phyloP scores from a whole-genome alignment of 2,797 vertebrate species.

The Gymnothorax reevesii region DNA sequence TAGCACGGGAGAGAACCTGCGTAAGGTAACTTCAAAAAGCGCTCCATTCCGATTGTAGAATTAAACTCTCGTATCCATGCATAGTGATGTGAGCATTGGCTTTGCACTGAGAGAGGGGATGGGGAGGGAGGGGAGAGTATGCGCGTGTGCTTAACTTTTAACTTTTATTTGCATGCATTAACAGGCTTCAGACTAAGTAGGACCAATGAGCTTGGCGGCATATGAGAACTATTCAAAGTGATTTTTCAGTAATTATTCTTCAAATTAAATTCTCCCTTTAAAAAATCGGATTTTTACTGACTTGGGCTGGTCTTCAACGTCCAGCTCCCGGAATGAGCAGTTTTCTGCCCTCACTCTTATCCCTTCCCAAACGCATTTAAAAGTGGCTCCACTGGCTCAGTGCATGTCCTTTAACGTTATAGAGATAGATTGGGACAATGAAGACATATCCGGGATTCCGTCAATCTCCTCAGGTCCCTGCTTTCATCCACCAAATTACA shows the following conservation, averaged over 20 bases:
- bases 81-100: background rate
- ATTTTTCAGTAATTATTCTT: background rate
- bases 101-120: background rate
- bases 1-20: background rate
- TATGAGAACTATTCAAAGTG: background rate
- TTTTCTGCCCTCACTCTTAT: background rate
- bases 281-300: background rate
- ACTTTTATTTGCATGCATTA: background rate
- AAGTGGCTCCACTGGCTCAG: background rate
- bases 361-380: background rate
- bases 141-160: background rate
- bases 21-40: background rate
- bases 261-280: background rate
- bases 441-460: background rate
- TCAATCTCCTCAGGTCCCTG: background rate
- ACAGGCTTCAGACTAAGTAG: background rate
- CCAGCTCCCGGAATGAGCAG: background rate
- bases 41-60: background rate
- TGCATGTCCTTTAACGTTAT: background rate
- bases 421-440: slow-evolving; percentile 12
- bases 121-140: background rate
- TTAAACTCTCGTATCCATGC: background rate
- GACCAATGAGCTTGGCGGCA: background rate
- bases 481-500: slow-evolving; percentile 2
- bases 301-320: background rate